Evolutionary conservation across 2,888 invertebrate genomes (phyloP).

Genomic region (Miltochrista miniata): DNA sequence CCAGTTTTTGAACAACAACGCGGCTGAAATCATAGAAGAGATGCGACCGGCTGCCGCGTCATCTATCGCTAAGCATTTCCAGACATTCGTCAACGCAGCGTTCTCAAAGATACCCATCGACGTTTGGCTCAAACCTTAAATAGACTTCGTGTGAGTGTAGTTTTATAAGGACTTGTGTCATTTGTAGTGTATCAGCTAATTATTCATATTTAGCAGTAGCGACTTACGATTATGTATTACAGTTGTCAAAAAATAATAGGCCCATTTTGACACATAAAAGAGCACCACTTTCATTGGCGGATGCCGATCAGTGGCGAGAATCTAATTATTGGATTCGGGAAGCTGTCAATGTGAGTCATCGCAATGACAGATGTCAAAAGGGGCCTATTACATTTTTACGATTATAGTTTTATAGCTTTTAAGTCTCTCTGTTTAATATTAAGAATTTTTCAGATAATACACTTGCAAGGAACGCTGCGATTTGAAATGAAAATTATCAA

Average conservation of each 20-base stretch:
- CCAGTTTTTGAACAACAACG: slow-evolving; percentile 91
- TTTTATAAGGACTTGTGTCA: slow-evolving; percentile 8
- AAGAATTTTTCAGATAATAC: no score
- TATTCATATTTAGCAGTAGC: not conserved
- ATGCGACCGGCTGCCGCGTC: slow-evolving; percentile 90
- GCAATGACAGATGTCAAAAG: no score
- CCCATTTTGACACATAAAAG: no score
- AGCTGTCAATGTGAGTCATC: no score
- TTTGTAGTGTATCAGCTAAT: slow-evolving; percentile 4
- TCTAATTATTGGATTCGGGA: no score
- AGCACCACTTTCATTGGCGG: no score
- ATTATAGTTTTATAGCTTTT: not conserved
- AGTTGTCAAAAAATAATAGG: no score
- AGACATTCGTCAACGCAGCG: slow-evolving; percentile 88
- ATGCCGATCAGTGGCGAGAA: no score
- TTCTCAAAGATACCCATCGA: slow-evolving; percentile 88
- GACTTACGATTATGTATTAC: no score
- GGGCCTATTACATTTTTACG: not conserved
- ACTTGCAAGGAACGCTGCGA: no score
- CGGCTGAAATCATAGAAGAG: slow-evolving; percentile 91
- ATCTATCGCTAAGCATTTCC: slow-evolving; percentile 89
- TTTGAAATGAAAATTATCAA: no score
- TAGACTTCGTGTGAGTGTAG: slow-evolving; percentile 2
- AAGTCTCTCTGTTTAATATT: no score
- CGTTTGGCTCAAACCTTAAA: slow-evolving; percentile 85